phyloP scores from a whole-genome alignment of 2,888 invertebrate genomes.

The Acanthopleura granulata region DNA sequence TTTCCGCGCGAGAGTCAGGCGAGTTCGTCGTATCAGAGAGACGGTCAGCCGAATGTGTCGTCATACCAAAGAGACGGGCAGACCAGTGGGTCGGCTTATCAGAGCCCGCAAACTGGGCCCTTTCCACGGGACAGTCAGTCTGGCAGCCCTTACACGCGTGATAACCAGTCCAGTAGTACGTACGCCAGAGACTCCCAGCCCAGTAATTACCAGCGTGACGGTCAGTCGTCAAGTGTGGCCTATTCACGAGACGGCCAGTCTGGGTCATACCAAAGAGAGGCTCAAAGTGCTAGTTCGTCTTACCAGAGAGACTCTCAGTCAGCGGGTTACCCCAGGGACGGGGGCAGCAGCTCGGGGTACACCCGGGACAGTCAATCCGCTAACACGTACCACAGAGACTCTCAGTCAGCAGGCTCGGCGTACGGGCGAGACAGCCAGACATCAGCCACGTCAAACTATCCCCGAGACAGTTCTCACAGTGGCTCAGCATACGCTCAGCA shows the following conservation, averaged over 20 bases:
- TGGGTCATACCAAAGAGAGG: slow-evolving; percentile 25
- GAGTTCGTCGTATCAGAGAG: slow-evolving; percentile 27
- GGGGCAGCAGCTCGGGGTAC: slow-evolving; percentile 15
- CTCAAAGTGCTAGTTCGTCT: slow-evolving; percentile 2
- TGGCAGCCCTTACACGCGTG: neutral
- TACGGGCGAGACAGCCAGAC: slow-evolving; percentile 27
- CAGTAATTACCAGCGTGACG: neutral
- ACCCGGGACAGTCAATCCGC: slow-evolving; percentile 28
- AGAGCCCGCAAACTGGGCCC: slow-evolving; percentile 3
- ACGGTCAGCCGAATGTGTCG: slow-evolving; percentile 19
- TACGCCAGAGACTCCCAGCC: slow-evolving; percentile 6
- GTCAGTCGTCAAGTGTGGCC: neutral
- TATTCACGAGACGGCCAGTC: slow-evolving; percentile 22
- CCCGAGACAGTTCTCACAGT: slow-evolving; percentile 42
- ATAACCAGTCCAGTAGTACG: slow-evolving; percentile 16
- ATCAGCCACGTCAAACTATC: slow-evolving; percentile 20
- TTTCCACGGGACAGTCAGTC: slow-evolving; percentile 27
- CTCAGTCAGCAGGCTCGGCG: neutral
- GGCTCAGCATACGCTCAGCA: slow-evolving; percentile 54
- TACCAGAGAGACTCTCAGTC: slow-evolving; percentile 19
- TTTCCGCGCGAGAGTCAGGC: slow-evolving; percentile 22
- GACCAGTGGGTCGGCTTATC: slow-evolving; percentile 6
- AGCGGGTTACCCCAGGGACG: slow-evolving; percentile 22
- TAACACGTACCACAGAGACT: slow-evolving; percentile 20
- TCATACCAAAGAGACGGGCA: slow-evolving; percentile 46